These are phyloP conservation scores for Caenorhabditis tropicalis DNA, from an alignment of 1,140 invertebrate species.

Conservation along the genomic window DNA sequence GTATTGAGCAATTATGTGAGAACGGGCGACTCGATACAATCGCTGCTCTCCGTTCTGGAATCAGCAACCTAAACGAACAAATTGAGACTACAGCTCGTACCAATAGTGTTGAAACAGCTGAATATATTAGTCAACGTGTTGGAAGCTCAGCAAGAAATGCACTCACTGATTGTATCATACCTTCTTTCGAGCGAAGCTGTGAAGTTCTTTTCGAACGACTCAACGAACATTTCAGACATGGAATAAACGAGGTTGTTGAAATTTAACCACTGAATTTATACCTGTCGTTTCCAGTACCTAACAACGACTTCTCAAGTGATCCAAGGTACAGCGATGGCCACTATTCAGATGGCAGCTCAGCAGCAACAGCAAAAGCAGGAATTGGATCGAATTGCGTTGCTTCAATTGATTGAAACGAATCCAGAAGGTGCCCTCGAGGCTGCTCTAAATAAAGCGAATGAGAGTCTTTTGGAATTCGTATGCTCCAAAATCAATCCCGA, in stretches of 20 bases:
- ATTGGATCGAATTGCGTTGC: neutral
- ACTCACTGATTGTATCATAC: neutral
- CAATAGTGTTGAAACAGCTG: neutral
- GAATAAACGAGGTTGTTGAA: slow-evolving; percentile 3
- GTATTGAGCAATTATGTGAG: slow-evolving; percentile 27
- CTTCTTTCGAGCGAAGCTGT: slow-evolving; percentile 18
- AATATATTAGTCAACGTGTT: slow-evolving; percentile 18
- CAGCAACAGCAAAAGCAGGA: neutral
- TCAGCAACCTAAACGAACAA: neutral
- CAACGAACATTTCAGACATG: slow-evolving; percentile 23
- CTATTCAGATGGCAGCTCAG: neutral
- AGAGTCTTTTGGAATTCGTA: neutral
- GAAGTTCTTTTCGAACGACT: slow-evolving; percentile 25
- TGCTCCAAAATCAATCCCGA: slow-evolving; percentile 34
- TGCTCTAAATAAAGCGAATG: neutral
- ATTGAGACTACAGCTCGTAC: neutral
- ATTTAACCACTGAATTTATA: neutral
- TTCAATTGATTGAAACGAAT: neutral
- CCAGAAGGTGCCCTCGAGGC: slow-evolving; percentile 12
- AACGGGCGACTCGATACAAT: neutral
- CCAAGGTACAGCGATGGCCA: neutral
- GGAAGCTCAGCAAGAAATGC: slow-evolving; percentile 8
- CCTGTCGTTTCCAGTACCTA: neutral
- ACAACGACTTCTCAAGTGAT: neutral
- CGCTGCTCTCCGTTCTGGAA: neutral